A percentile compares a stretch with the other conserved stretches of the same genome.
Conservation (phyloP, 1,140 invertebrate species). For the Samia ricini region DNA sequence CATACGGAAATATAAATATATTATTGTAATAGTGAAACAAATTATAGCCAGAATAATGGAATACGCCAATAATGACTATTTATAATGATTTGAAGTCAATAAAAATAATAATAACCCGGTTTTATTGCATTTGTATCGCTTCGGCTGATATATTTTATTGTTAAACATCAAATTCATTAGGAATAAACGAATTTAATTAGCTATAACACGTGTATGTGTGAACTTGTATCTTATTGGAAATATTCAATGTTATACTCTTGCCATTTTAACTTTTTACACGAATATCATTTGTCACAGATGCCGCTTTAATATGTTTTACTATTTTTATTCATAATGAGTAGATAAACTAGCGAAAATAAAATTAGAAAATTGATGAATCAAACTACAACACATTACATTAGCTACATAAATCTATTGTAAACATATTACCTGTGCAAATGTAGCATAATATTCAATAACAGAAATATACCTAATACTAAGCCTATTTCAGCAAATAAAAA, state of each 20-base stretch:
- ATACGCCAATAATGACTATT: not conserved
- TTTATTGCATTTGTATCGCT: conserved; percentile 36
- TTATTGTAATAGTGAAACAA: not conserved
- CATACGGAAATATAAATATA: not conserved
- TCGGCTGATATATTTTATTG: conserved; percentile 22
- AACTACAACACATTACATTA: too few species aligned
- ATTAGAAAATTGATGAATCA: too few species aligned
- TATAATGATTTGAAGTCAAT: conserved; percentile 11
- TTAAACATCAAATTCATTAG: conserved; percentile 12
- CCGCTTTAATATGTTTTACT: not conserved
- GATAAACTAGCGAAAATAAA: too few species aligned
- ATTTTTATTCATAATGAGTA: not conserved
- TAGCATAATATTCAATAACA: too few species aligned
- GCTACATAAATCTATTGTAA: too few species aligned
- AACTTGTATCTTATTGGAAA: conserved; percentile 30
- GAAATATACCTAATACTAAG: too few species aligned
- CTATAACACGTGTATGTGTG: conserved; percentile 12
- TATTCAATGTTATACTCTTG: not conserved
- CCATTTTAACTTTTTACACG: not conserved
- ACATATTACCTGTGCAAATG: too few species aligned
- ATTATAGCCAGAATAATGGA: not conserved
- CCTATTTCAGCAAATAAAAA: not conserved
- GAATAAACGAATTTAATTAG: conserved; percentile 16
- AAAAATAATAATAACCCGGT: conserved; percentile 30
- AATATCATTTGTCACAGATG: not conserved